phyloP scores from a whole-genome alignment of 2,888 invertebrate genomes.

The Latrodectus hesperus region DNA sequence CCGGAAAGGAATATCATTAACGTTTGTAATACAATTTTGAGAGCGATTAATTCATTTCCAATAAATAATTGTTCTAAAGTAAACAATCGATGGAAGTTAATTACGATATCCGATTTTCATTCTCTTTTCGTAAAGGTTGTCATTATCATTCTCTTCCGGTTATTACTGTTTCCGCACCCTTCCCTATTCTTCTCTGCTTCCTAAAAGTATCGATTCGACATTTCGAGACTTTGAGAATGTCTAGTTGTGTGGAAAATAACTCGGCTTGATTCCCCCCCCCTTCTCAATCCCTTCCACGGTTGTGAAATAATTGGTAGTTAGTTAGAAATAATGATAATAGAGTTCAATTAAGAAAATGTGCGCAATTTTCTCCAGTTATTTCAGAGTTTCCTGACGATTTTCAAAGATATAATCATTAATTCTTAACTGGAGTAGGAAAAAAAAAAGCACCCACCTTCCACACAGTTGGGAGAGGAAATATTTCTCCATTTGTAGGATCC shows the following conservation, averaged over 20 bases:
- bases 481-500: neutral
- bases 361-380: neutral
- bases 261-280: neutral
- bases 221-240: constrained; percentile 14
- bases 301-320: constrained; percentile 30
- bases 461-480: neutral
- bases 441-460: neutral
- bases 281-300: too few relatives aligned
- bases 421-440: neutral
- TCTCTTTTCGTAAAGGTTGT: constrained; percentile 23
- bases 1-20: constrained; percentile 30
- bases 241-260: constrained; percentile 16
- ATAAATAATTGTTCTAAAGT: constrained; percentile 34
- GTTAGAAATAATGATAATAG: constrained; percentile 28
- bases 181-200: constrained; percentile 9
- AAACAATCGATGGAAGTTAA: constrained; percentile 42
- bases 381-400: constrained; percentile 1
- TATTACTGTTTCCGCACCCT: constrained; percentile 21
- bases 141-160: constrained; percentile 30
- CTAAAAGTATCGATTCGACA: constrained; percentile 2
- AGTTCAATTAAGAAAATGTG: constrained; percentile 11
- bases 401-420: constrained; percentile 5
- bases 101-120: constrained; percentile 55
- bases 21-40: constrained; percentile 11
- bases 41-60: constrained; percentile 45